Percentiles rank a stretch among this genome's conserved stretches.
Evolutionary conservation across 2,797 vertebrate genomes (phyloP).

Genomic region (Crenuchus spilurus): DNA sequence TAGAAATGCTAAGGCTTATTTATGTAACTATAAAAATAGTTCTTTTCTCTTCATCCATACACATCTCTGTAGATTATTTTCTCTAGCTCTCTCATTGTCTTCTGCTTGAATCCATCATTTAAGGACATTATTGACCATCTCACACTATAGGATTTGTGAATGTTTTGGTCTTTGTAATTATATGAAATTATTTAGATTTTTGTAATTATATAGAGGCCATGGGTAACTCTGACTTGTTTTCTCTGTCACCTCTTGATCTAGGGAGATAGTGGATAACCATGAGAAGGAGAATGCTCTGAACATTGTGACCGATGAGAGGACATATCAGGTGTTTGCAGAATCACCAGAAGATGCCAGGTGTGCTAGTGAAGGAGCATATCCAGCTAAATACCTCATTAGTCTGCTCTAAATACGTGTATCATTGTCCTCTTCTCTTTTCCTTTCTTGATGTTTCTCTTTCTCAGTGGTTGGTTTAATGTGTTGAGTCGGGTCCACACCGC

Average conservation of each 20-base stretch:
- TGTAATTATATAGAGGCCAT: neutral
- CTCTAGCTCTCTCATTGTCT: too few relatives aligned
- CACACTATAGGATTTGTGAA: too few relatives aligned
- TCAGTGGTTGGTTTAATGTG: slow-evolving; percentile 85
- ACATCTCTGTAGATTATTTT: too few relatives aligned
- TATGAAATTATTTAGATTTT: too few relatives aligned
- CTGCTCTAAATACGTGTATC: slow-evolving; percentile 55
- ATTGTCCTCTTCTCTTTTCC: neutral
- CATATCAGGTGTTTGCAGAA: slow-evolving; percentile 92
- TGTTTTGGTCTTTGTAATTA: too few relatives aligned
- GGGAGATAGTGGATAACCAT: slow-evolving; percentile 91
- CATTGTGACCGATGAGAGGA: slow-evolving; percentile 89
- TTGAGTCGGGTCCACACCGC: slow-evolving; percentile 82
- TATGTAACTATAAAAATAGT: too few relatives aligned
- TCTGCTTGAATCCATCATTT: too few relatives aligned
- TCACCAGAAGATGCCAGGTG: slow-evolving; percentile 94
- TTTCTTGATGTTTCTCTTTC: neutral
- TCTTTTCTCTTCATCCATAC: too few relatives aligned
- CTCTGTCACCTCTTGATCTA: slow-evolving; percentile 61
- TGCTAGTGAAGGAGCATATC: too few relatives aligned
- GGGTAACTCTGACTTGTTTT: neutral
- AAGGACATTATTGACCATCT: too few relatives aligned
- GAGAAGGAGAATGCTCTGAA: slow-evolving; percentile 94
- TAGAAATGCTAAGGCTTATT: too few relatives aligned
- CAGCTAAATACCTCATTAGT: too few relatives aligned